phyloP scores from a whole-genome alignment of 2,888 invertebrate species.

The Oeneis ivallda region DNA sequence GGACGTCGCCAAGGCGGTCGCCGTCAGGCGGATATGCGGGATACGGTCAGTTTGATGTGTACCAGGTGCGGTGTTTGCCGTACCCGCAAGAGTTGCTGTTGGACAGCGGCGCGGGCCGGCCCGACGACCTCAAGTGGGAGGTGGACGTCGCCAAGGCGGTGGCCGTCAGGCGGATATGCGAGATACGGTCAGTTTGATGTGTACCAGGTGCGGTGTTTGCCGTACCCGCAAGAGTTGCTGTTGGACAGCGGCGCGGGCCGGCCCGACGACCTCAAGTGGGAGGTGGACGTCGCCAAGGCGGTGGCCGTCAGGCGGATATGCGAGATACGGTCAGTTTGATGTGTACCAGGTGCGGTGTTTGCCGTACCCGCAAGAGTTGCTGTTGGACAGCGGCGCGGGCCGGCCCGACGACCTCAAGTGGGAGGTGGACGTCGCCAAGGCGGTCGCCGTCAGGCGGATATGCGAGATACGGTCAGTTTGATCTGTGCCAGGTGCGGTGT shows the following conservation, averaged over 20 bases:
- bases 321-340: constrained; percentile 81
- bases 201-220: constrained; percentile 83
- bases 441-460: constrained; percentile 84
- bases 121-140: constrained; percentile 79
- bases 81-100: constrained; percentile 84
- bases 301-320: constrained; percentile 85
- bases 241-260: constrained; percentile 50
- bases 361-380: constrained; percentile 85
- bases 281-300: constrained; percentile 84
- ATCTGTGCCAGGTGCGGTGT: constrained; percentile 75
- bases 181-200: constrained; percentile 74
- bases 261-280: constrained; percentile 75
- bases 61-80: constrained; percentile 84
- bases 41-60: too few species aligned
- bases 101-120: constrained; percentile 48
- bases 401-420: constrained; percentile 69
- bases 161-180: constrained; percentile 85
- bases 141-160: constrained; percentile 84
- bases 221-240: constrained; percentile 85
- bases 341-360: constrained; percentile 82
- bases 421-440: constrained; percentile 85
- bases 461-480: constrained; percentile 83
- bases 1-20: too few species aligned
- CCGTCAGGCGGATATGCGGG: too few species aligned
- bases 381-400: constrained; percentile 51